These are phyloP conservation scores for Xenus cinereus DNA, from an alignment of 2,113 vertebrate species.

Conservation along the genomic window DNA sequence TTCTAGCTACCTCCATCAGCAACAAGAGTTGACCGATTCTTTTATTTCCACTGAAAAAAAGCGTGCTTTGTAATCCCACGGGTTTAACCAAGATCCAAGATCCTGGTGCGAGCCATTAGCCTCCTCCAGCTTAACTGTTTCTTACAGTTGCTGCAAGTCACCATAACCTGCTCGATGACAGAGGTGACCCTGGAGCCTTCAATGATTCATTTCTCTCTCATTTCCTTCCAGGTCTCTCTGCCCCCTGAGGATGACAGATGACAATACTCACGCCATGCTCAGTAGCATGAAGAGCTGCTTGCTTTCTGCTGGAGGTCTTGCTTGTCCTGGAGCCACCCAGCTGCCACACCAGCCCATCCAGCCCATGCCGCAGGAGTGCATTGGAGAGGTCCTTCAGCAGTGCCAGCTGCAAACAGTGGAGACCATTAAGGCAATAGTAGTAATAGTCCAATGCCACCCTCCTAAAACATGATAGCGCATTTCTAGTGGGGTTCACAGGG, in stretches of 20 bases:
- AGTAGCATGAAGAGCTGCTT: slow-evolving; percentile 54
- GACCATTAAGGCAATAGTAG: neutral
- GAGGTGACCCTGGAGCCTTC: neutral
- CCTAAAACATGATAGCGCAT: rapidly evolving
- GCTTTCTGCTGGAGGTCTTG: slow-evolving; percentile 58
- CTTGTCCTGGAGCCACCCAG: slow-evolving; percentile 46
- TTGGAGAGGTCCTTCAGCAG: slow-evolving; percentile 84
- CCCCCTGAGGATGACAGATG: neutral
- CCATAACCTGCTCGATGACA: neutral
- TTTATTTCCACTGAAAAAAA: neutral
- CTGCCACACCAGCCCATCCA: slow-evolving; percentile 74
- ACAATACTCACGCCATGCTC: slow-evolving; percentile 63
- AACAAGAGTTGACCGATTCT: neutral
- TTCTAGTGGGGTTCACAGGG: neutral
- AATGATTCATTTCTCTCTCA: neutral
- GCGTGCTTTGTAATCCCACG: neutral
- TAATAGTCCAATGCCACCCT: neutral
- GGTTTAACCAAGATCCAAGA: neutral
- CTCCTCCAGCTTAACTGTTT: neutral
- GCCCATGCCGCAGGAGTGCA: slow-evolving; percentile 75
- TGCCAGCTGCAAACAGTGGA: slow-evolving; percentile 72
- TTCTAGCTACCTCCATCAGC: neutral
- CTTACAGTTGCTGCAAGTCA: neutral
- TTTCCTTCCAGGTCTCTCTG: neutral
- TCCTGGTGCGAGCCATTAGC: neutral